phyloP scores from a whole-genome alignment of 2,888 invertebrate genomes.

The Athripsodes cinereus region DNA sequence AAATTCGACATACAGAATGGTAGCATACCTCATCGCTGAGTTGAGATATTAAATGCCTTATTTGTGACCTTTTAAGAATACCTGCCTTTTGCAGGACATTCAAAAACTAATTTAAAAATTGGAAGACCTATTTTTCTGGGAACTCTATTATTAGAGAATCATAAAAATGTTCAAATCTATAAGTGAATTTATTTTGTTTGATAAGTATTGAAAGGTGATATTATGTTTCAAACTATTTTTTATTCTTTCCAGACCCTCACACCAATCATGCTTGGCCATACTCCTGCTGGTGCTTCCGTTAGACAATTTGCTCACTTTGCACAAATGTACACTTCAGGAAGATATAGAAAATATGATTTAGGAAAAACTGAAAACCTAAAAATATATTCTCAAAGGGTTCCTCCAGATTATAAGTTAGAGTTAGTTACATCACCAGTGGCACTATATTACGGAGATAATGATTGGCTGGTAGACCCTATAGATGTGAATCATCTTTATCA shows the following conservation, averaged over 20 bases:
- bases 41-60: too few relatives aligned
- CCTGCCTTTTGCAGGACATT: too few relatives aligned
- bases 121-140: too few relatives aligned
- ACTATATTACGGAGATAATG: conserved; percentile 50
- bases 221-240: too few relatives aligned
- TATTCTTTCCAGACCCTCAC: conserved; percentile 31
- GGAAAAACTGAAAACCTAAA: conserved; percentile 39
- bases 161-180: too few relatives aligned
- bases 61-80: too few relatives aligned
- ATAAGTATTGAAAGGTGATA: too few relatives aligned
- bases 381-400: conserved; percentile 43
- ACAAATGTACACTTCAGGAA: conserved; percentile 37
- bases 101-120: too few relatives aligned
- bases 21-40: too few relatives aligned
- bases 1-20: too few relatives aligned
- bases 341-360: conserved; percentile 46
- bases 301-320: conserved; percentile 49
- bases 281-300: conserved; percentile 52
- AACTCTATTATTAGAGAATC: too few relatives aligned
- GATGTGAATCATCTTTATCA: conserved; percentile 46
- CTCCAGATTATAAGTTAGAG: conserved; percentile 44
- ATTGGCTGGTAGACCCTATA: conserved; percentile 46
- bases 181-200: too few relatives aligned
- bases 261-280: conserved; percentile 53
- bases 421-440: conserved; percentile 43